Evolutionary conservation across 1,140 invertebrate genomes (phyloP), one percentile per base, ranked within the genome.

Genomic region (Fopius arisanus): DNA sequence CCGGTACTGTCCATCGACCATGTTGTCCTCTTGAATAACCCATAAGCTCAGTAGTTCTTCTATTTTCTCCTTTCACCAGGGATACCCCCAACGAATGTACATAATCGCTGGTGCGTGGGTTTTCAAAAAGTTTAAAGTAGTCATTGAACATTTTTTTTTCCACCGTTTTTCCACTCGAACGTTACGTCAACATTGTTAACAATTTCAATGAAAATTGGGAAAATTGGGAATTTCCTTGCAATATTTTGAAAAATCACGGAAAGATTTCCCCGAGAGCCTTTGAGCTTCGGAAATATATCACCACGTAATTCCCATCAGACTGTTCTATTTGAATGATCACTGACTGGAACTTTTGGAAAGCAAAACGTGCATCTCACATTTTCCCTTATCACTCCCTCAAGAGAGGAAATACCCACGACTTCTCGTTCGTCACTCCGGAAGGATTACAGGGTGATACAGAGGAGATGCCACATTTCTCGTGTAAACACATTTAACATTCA

Each of bases 11-110:
- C 43, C 43, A 16, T 29, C 67, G 21, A 3, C 43, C 54, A 67
- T 72, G 63, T 77, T 74, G 72, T 73, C 62, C 80, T 76, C 69
- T 69, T 83, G 81, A 82, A 83, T 83, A 83, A 83, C 80, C 77
- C 81, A 83, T 81, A 83, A 83, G 79, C 80, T 77, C 77, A 68
- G 75, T 73, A 51, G 43, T 51, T 3, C 43, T 51, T 51, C n/a
- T 51, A 2, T 43, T 14, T 51, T 51, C 74, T 76, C 73, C 78
- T 76, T 66, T 74, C 72, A 29, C 41, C 54, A 48, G 16, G 26
- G 7, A 14, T 26, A 21, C 0, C 67, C 19, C 40, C 37, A 59
- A 51, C 63, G 4, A 16, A 19, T 7, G n/a, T 29, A 9, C 23
- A 10, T 40, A 33, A 59, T 29, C 26, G 3, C 12, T n/a, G 33